Base-by-base conservation (phyloP, 2,797 vertebrate species). In the Apogon talboti region DNA sequence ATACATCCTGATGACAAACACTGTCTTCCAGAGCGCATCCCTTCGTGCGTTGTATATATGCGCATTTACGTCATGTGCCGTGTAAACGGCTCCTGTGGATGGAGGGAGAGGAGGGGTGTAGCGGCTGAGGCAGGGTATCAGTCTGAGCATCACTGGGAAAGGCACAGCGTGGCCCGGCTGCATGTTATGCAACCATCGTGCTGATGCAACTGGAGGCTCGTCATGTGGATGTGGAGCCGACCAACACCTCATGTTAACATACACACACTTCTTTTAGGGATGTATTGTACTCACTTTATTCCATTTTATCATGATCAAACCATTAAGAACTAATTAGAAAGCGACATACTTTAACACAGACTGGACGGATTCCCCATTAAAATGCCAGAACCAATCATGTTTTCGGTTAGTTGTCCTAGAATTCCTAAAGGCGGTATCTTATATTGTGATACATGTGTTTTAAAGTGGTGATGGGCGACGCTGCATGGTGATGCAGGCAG, bases 121-220 rank as follows among this genome's bases (percentile, higher is more conserved):
- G 62, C 54, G 44, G 50, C 75, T 7, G 46, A 16, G 14, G 2
- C 24, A 49, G 67, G 68, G 45, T 58, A 35, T 76, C 74, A 37
- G 59, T 41, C 74, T 50, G 56, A 63, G 45, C 51, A 54, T 82
- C 52, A 66, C 24, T 6, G 43, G 18, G 40, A 71, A 54, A 19
- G 13, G 37, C 72, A 67, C 65, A 60, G 52, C 43, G 65, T 57
- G 50, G 44, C 53, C 45, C 11, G 18, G 15, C 21, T 33, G 47
- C 18, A 41, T 58, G 12, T 83, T 79, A 74, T 19, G 76, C 61
- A 84, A 85, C 63, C 9, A 40, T 66, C 51, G 76, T 76, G 78
- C 71, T 77, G 84, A 84, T 73, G 72, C 69, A 74, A 57, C 46
- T 48, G 41, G 19, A 47, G 50, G 35, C 28, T 40, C 49, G 53